Evolutionary conservation across 2,797 vertebrate species (phyloP).

Genomic region (Gymnothorax reevesii): DNA sequence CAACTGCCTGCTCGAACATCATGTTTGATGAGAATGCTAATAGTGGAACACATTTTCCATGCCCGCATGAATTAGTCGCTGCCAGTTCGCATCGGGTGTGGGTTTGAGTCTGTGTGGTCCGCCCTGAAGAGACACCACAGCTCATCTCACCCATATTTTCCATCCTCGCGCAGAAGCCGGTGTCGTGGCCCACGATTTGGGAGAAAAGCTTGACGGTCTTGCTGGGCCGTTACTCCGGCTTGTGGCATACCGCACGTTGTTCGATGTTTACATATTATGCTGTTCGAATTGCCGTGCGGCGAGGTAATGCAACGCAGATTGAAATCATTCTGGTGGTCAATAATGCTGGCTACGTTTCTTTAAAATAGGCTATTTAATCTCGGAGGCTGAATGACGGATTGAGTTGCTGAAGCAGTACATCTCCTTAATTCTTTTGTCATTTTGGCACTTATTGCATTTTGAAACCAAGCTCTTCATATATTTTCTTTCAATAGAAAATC

Average conservation of each 20-base stretch:
- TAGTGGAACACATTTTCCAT: constrained; percentile 12
- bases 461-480: too few relatives aligned
- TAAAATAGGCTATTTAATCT: neutral
- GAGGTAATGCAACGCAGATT: constrained; percentile 30
- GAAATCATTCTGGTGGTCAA: constrained; percentile 22
- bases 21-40: neutral
- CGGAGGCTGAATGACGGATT: neutral
- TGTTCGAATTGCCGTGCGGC: constrained; percentile 47
- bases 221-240: neutral
- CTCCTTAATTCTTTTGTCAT: too few relatives aligned
- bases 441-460: too few relatives aligned
- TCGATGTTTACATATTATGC: constrained; percentile 44
- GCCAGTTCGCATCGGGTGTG: neutral
- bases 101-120: constrained; percentile 13
- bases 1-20: neutral
- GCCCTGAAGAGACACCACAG: neutral
- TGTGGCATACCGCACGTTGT: constrained; percentile 40
- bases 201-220: constrained; percentile 10
- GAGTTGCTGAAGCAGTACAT: too few relatives aligned
- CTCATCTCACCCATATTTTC: neutral
- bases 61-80: neutral
- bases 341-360: neutral
- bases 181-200: constrained; percentile 29
- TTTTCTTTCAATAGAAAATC: too few relatives aligned
- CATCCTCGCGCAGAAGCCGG: neutral